These are phyloP conservation scores for Deilephila elpenor DNA, from an alignment of 2,888 invertebrate species.

Conservation along the genomic window DNA sequence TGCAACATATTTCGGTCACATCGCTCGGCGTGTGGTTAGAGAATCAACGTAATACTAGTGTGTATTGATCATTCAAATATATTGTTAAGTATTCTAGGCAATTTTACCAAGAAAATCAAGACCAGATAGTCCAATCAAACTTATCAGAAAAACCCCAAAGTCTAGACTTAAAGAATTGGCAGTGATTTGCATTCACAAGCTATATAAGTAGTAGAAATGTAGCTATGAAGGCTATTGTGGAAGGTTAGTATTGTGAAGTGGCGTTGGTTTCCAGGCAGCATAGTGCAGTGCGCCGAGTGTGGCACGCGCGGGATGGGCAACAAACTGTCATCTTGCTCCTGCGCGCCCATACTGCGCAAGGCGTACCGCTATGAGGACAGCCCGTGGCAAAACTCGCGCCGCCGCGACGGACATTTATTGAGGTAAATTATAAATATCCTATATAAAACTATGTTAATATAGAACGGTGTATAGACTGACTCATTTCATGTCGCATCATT, in stretches of 20 bases:
- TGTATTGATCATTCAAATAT: background rate
- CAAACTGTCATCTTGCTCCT: constrained; percentile 98
- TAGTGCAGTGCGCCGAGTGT: constrained; percentile 84
- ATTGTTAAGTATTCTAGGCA: too few species aligned
- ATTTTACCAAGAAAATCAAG: background rate
- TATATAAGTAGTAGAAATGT: background rate
- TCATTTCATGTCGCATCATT: too few species aligned
- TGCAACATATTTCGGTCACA: background rate
- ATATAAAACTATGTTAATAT: too few species aligned
- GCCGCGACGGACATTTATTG: constrained; percentile 94
- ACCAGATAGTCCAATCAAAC: too few species aligned
- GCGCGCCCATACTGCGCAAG: constrained; percentile 98
- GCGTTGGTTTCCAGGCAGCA: constrained; percentile 73
- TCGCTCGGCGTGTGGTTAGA: background rate
- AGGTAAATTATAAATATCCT: constrained; percentile 83
- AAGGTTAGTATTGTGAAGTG: constrained; percentile 5
- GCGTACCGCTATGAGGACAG: constrained; percentile 98
- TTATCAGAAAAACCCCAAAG: too few species aligned
- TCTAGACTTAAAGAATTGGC: too few species aligned
- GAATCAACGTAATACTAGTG: background rate
- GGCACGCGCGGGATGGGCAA: constrained; percentile 95
- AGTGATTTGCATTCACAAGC: too few species aligned
- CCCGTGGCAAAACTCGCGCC: constrained; percentile 95
- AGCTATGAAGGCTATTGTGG: too few species aligned
- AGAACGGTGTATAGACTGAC: too few species aligned